Evolutionary conservation across 1,140 invertebrate species (phyloP), one percentile per base, ranked within the genome.

Genomic region (Pachypeltis micranthus): DNA sequence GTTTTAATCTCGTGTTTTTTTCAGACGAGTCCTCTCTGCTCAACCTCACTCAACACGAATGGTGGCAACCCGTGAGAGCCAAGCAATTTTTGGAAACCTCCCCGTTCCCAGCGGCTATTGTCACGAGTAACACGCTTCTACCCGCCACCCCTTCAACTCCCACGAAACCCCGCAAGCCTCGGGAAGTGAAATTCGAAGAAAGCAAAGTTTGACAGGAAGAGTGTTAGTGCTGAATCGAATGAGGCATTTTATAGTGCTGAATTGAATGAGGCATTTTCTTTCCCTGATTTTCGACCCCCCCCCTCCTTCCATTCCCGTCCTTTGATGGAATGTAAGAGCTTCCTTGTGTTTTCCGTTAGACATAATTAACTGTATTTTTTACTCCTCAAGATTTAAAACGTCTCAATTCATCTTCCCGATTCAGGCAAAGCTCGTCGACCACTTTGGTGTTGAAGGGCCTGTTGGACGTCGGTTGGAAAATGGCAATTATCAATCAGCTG

Each of bases 31-130:
- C 76, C 34, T 71, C 76, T 24, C 63, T 71, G 25, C 26, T 59
- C 26, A 59, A 59, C 24, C n/a, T 59, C 27, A 59, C 73, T 47
- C 70, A 75, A 54, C 69, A 81, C 72, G 67, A 69, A 58, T 78
- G 78, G 63, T 84, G 82, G 82, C 74, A 80, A 51, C 82, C 82
- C 2, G 74, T 83, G 24, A 74, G 77, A 56, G 81, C 81, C 10
- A 82, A 79, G 19, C 82, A 84, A 68, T 84, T 84, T 66, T 77
- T 82, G 4, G 73, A 76, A 12, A 76, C 78, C 62, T 83, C 82
- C 23, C 82, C 82, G 54, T 84, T 84, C 72, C 47, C 64, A 7
- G 63, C 59, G 4, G 23, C 65, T 2, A 47, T 59, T 12, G 12
- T 39, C 28, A 3, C 61, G 28, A 44, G 39, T 27, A 57, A 64